Conservation (phyloP, 2,113 vertebrate species). For the Noturus placidus region DNA sequence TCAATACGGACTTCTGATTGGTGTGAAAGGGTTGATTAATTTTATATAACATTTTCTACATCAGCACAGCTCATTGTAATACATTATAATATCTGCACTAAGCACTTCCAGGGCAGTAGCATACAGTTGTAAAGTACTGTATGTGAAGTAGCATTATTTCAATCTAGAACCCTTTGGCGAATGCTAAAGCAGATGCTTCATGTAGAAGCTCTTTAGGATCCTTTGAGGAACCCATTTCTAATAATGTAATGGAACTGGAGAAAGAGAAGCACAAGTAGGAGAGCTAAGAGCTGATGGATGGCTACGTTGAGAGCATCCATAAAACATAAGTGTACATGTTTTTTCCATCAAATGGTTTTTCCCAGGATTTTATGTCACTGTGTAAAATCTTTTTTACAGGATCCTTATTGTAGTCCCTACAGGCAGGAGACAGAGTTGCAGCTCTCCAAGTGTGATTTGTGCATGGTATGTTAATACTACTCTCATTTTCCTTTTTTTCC, state of each 20-base stretch:
- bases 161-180: neutral
- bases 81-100: neutral
- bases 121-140: too few species aligned
- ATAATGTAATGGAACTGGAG: conserved; percentile 6
- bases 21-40: neutral
- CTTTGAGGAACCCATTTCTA: conserved; percentile 14
- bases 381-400: conserved; percentile 41
- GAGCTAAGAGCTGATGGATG: conserved; percentile 27
- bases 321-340: conserved; percentile 47
- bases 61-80: neutral
- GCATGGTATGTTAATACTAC: neutral
- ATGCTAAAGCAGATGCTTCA: neutral
- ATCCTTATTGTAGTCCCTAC: conserved; percentile 43
- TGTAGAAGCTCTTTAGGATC: neutral
- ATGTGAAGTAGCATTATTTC: neutral
- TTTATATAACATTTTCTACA: neutral
- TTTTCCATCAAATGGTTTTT: conserved; percentile 51
- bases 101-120: neutral
- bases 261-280: conserved; percentile 9
- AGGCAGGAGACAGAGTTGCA: conserved; percentile 31
- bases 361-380: conserved; percentile 46
- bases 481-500: neutral
- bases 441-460: conserved; percentile 4
- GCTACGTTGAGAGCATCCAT: conserved; percentile 13
- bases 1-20: neutral